Conservation (phyloP, 2,888 invertebrate species). For the Lapara coniferarum region DNA sequence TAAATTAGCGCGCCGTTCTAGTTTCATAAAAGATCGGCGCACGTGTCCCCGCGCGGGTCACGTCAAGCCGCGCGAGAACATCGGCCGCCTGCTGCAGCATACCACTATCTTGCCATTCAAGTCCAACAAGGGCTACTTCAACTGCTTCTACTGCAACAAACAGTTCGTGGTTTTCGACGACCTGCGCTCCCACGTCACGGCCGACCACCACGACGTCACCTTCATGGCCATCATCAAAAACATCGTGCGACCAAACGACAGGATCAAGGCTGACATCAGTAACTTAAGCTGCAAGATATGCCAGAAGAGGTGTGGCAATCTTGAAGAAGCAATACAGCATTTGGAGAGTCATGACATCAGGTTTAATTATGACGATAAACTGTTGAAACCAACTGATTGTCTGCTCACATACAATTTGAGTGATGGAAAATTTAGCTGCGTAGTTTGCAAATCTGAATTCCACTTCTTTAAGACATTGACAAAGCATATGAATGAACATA, state of each 20-base stretch:
- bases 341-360: slow-evolving; percentile 27
- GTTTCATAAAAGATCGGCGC: slow-evolving; percentile 11
- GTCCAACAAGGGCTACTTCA: slow-evolving; percentile 36
- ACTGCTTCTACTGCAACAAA: slow-evolving; percentile 36
- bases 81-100: slow-evolving; percentile 32
- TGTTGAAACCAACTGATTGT: slow-evolving; percentile 30
- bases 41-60: slow-evolving; percentile 23
- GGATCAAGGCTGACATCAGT: slow-evolving; percentile 29
- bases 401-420: slow-evolving; percentile 26
- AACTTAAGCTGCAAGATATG: slow-evolving; percentile 29
- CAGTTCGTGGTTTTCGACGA: slow-evolving; percentile 28
- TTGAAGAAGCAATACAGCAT: slow-evolving; percentile 23
- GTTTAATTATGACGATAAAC: slow-evolving; percentile 29
- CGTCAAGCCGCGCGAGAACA: slow-evolving; percentile 28
- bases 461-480: slow-evolving; percentile 52
- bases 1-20: background rate
- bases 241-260: slow-evolving; percentile 28
- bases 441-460: slow-evolving; percentile 45
- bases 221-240: slow-evolving; percentile 33
- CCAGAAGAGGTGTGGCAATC: background rate
- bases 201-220: slow-evolving; percentile 44
- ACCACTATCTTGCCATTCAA: slow-evolving; percentile 36
- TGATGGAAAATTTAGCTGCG: slow-evolving; percentile 28
- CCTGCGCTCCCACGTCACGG: slow-evolving; percentile 34
- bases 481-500: slow-evolving; percentile 64